These are phyloP conservation scores for Cavia aperea DNA, from an alignment of 2,113 vertebrate genomes.

Conservation along the genomic window DNA sequence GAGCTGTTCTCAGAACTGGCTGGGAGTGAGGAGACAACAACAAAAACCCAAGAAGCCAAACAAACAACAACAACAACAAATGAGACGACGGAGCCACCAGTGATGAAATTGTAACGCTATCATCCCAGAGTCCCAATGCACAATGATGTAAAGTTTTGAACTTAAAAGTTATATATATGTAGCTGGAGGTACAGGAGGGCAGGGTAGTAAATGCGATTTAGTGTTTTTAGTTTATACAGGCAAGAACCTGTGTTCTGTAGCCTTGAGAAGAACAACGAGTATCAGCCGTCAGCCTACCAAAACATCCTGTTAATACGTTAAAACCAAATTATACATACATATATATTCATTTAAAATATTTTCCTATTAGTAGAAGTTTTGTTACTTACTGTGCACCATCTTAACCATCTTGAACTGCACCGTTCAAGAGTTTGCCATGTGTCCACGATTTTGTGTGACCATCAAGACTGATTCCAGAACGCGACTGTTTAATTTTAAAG, in stretches of 20 bases:
- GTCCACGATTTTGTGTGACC: background rate
- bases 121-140: background rate
- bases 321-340: background rate
- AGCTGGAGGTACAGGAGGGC: background rate
- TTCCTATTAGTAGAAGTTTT: background rate
- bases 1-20: constrained; percentile 5
- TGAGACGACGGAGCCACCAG: background rate
- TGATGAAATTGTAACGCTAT: background rate
- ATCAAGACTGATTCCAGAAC: background rate
- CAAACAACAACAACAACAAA: background rate
- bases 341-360: background rate
- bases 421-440: background rate
- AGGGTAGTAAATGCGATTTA: background rate
- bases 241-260: background rate
- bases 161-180: background rate
- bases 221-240: background rate
- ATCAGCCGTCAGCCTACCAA: background rate
- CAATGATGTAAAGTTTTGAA: background rate
- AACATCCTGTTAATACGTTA: background rate
- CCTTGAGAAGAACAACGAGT: background rate
- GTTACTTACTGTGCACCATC: background rate
- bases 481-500: background rate
- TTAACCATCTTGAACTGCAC: background rate
- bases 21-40: background rate
- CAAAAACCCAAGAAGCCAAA: background rate